These are phyloP conservation scores for Semicossyphus pulcher DNA, from an alignment of 2,113 vertebrate species.

Conservation along the genomic window DNA sequence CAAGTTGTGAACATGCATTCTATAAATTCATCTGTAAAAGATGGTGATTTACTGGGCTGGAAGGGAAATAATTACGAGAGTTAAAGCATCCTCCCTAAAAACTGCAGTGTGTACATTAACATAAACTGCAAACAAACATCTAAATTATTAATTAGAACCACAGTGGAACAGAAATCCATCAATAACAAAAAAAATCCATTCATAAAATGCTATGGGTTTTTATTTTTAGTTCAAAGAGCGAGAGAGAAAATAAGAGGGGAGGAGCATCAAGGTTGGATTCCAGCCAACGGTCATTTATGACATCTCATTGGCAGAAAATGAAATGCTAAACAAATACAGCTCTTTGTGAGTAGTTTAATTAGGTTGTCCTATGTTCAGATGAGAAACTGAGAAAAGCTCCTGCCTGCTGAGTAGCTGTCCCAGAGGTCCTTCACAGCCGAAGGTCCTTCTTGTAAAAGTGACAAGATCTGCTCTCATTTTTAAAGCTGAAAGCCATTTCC, in stretches of 20 bases:
- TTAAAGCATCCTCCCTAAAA: slow-evolving; percentile 68
- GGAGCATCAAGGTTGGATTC: slow-evolving; percentile 62
- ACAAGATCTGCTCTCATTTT: slow-evolving; percentile 71
- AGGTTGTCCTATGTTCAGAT: slow-evolving; percentile 28
- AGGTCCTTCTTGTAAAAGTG: slow-evolving; percentile 72
- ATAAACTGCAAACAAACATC: slow-evolving; percentile 61
- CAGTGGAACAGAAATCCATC: slow-evolving; percentile 64
- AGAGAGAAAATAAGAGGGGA: slow-evolving; percentile 54
- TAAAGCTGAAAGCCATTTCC: slow-evolving; percentile 77
- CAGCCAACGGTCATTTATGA: slow-evolving; percentile 43
- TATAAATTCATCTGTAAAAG: slow-evolving; percentile 77
- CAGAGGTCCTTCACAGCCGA: slow-evolving; percentile 60
- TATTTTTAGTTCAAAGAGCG: slow-evolving; percentile 74
- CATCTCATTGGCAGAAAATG: slow-evolving; percentile 40
- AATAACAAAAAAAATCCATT: slow-evolving; percentile 63
- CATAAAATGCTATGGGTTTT: slow-evolving; percentile 57
- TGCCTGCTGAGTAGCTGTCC: slow-evolving; percentile 54
- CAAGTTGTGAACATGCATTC: slow-evolving; percentile 75
- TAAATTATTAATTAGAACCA: slow-evolving; percentile 69
- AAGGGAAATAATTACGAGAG: slow-evolving; percentile 79
- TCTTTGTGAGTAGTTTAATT: slow-evolving; percentile 57
- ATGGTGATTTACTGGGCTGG: slow-evolving; percentile 72
- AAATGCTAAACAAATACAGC: slow-evolving; percentile 38
- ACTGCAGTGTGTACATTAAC: slow-evolving; percentile 74
- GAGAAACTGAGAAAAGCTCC: slow-evolving; percentile 44